Conservation (phyloP, 2,797 vertebrate genomes). For the Urosaurus nigricauda region DNA sequence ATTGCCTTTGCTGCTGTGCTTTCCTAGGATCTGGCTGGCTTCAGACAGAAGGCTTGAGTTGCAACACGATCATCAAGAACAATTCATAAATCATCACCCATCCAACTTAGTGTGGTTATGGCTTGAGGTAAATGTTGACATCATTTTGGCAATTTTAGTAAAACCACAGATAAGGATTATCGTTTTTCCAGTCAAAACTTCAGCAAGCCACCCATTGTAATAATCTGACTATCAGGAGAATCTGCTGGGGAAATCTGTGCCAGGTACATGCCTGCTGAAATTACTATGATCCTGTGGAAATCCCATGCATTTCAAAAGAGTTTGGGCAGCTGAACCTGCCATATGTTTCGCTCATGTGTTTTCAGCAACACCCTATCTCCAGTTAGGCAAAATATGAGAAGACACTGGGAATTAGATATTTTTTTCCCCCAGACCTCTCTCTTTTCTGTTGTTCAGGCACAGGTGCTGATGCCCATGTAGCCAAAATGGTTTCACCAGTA, state of each 20-base stretch:
- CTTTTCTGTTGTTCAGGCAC: neutral
- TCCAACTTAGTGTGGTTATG: neutral
- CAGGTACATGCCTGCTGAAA: neutral
- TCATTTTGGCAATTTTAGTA: neutral
- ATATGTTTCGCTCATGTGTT: neutral
- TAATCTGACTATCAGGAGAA: neutral
- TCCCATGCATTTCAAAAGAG: neutral
- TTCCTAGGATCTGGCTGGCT: no score
- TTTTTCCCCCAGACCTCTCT: neutral
- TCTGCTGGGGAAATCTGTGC: neutral
- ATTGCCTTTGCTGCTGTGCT: no score
- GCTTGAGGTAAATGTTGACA: neutral
- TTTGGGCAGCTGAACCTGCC: neutral
- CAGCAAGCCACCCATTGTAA: neutral
- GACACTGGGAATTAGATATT: neutral
- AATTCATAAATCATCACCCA: neutral
- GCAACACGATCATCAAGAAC: neutral
- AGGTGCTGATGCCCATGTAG: no score
- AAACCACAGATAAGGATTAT: neutral
- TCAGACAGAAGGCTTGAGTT: neutral
- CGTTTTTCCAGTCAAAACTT: rapidly evolving
- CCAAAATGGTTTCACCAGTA: neutral
- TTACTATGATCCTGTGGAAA: neutral
- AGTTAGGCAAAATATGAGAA: neutral
- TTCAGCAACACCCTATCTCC: no score